Percentiles rank a stretch among this genome's conserved stretches.
phyloP scores from a whole-genome alignment of 2,797 vertebrate species.

The Lycodopsis pacificus region DNA sequence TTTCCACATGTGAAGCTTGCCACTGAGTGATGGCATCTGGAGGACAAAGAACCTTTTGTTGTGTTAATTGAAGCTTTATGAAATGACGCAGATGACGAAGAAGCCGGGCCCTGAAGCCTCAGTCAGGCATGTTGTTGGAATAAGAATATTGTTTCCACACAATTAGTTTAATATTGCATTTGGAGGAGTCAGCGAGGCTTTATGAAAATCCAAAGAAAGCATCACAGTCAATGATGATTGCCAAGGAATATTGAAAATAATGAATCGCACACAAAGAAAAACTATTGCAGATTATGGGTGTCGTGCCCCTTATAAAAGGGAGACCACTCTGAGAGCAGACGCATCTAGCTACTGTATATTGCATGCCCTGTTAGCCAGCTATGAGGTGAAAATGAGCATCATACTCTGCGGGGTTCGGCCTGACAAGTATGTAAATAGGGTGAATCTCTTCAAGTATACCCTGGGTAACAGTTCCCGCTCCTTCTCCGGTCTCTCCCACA shows the following conservation, averaged over 20 bases:
- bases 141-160: constrained; percentile 48
- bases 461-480: constrained; percentile 41
- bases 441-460: constrained; percentile 65
- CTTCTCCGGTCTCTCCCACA: constrained; percentile 18
- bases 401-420: constrained; percentile 56
- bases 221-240: constrained; percentile 21
- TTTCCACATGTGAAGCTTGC: constrained; percentile 4
- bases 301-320: constrained; percentile 16
- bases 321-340: constrained; percentile 21
- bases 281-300: constrained; percentile 6
- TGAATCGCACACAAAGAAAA: constrained; percentile 8
- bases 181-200: constrained; percentile 20
- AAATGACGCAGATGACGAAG: constrained; percentile 44
- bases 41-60: constrained; percentile 51
- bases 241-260: constrained; percentile 16
- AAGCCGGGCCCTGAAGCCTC: constrained; percentile 24
- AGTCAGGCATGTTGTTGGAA: constrained; percentile 38
- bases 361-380: constrained; percentile 65
- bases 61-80: constrained; percentile 50
- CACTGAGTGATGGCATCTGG: constrained; percentile 32
- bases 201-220: constrained; percentile 42
- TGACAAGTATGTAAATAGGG: constrained; percentile 76
- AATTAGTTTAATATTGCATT: constrained; percentile 58
- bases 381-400: constrained; percentile 69
- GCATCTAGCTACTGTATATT: constrained; percentile 33